Conservation (phyloP, 92 coral and sea anemone species). For the Isaurus tuberculatus region DNA sequence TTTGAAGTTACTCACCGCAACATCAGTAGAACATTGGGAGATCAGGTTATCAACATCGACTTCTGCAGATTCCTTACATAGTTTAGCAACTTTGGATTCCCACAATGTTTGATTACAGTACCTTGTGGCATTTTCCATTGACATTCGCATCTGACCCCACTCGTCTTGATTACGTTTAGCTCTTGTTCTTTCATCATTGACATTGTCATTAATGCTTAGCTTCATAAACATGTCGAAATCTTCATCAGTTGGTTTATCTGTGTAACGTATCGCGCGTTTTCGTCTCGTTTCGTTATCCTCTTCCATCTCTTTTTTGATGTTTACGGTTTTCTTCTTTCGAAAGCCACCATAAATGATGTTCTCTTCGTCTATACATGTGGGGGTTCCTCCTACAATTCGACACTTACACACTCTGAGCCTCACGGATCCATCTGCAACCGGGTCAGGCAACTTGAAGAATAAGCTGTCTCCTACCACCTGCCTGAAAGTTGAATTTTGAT, state of each 20-base stretch:
- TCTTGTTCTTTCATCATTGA: neutral
- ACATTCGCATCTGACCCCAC: slow-evolving; percentile 44
- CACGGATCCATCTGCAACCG: slow-evolving; percentile 8
- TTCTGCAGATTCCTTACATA: slow-evolving; percentile 61
- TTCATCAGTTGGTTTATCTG: slow-evolving; percentile 39
- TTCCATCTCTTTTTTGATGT: slow-evolving; percentile 29
- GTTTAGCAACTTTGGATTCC: slow-evolving; percentile 63
- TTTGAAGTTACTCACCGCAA: slow-evolving; percentile 52
- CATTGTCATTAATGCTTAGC: neutral
- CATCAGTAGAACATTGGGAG: slow-evolving; percentile 57
- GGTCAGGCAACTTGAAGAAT: slow-evolving; percentile 14
- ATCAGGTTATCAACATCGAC: slow-evolving; percentile 57
- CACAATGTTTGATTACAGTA: slow-evolving; percentile 62
- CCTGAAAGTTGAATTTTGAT: neutral
- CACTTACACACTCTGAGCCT: slow-evolving; percentile 33
- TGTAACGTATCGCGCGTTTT: slow-evolving; percentile 29
- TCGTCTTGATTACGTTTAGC: neutral
- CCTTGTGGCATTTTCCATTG: slow-evolving; percentile 65
- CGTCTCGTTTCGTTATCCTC: slow-evolving; percentile 14
- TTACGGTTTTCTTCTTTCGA: slow-evolving; percentile 2
- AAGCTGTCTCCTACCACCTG: slow-evolving; percentile 14
- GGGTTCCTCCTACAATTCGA: neutral
- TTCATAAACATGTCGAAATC: slow-evolving; percentile 33
- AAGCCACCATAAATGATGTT: slow-evolving; percentile 28
- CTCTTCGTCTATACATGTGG: slow-evolving; percentile 15